Evolutionary conservation across 2,888 invertebrate genomes (phyloP).

Genomic region (Caenorhabditis sp.): DNA sequence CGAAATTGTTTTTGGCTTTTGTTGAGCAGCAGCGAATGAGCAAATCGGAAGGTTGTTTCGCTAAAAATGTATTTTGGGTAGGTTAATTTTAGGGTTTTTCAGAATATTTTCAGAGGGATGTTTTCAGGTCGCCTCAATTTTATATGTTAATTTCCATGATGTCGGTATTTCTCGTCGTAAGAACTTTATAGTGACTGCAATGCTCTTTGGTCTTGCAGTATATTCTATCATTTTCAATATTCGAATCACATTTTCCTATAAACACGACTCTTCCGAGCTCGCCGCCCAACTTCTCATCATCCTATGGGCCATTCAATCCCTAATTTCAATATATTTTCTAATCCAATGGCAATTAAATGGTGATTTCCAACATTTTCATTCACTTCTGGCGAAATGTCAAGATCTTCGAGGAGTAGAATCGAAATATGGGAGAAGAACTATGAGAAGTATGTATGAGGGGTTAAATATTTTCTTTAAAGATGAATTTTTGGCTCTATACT

Average conservation of each 20-base stretch:
- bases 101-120: not conserved
- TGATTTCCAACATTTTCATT: slow-evolving; percentile 35
- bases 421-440: slow-evolving; percentile 15
- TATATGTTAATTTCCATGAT: not conserved
- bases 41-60: not conserved
- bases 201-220: not conserved
- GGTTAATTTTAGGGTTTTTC: not conserved
- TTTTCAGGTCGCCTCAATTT: not conserved
- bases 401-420: slow-evolving; percentile 19
- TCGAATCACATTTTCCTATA: slow-evolving; percentile 37
- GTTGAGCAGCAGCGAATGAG: not conserved
- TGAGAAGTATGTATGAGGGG: slow-evolving; percentile 2
- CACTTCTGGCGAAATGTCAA: slow-evolving; percentile 30
- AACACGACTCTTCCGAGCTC: slow-evolving; percentile 38
- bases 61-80: not conserved
- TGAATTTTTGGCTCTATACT: not conserved
- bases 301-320: slow-evolving; percentile 45
- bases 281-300: slow-evolving; percentile 45
- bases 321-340: slow-evolving; percentile 42
- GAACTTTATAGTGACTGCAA: not conserved
- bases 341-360: slow-evolving; percentile 51
- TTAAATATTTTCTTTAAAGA: too few relatives aligned
- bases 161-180: not conserved
- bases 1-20: not conserved
- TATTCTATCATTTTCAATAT: slow-evolving; percentile 43